Percentiles rank a stretch among this genome's conserved stretches.
phyloP scores from a whole-genome alignment of 2,113 vertebrate species.

The Periophthalmodon schlosseri region DNA sequence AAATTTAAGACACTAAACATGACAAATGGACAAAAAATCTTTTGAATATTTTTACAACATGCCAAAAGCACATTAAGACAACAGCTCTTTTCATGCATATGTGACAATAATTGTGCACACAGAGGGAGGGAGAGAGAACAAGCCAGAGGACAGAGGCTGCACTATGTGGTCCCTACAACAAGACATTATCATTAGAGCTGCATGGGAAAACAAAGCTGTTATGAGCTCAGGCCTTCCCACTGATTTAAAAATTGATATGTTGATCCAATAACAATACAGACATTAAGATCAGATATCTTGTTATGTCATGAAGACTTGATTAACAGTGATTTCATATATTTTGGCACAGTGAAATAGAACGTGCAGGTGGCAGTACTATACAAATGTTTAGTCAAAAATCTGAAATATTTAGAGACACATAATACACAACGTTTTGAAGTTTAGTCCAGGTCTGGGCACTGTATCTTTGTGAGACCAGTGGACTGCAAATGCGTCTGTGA shows the following conservation, averaged over 20 bases:
- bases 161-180: constrained; percentile 36
- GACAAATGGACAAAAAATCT: constrained; percentile 45
- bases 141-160: constrained; percentile 42
- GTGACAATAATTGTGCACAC: constrained; percentile 62
- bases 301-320: constrained; percentile 41
- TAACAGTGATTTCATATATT: constrained; percentile 14
- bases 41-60: constrained; percentile 56
- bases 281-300: constrained; percentile 43
- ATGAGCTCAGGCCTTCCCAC: constrained; percentile 26
- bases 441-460: constrained; percentile 1
- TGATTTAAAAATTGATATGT: constrained; percentile 44
- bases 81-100: constrained; percentile 62
- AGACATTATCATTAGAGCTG: constrained; percentile 30
- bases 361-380: neutral
- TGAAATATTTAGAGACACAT: no score
- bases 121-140: constrained; percentile 26
- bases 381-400: neutral
- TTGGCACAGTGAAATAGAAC: neutral
- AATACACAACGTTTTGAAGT: neutral
- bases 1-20: constrained; percentile 53
- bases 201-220: constrained; percentile 36
- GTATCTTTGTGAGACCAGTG: neutral
- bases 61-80: constrained; percentile 32
- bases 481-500: neutral
- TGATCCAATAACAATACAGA: constrained; percentile 32